Evolutionary conservation across 64 coral and sea anemone genomes (phyloP).

Genomic region (Anthopleura sola): DNA sequence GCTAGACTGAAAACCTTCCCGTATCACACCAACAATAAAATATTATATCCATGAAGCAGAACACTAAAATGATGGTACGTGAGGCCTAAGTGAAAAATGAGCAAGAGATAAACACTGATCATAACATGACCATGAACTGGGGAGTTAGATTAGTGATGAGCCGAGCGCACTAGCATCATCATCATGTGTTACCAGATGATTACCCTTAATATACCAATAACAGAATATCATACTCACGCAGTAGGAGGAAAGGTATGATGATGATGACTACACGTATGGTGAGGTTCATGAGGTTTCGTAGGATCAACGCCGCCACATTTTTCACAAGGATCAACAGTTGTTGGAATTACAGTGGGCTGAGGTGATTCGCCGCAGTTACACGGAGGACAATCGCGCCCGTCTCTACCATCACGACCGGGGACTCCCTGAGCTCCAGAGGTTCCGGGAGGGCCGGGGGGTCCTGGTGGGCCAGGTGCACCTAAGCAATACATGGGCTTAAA

Average conservation of each 20-base stretch:
- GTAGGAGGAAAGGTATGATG: background rate
- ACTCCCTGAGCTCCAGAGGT: slow-evolving; percentile 41
- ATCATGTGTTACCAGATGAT: too few relatives aligned
- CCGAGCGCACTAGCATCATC: too few relatives aligned
- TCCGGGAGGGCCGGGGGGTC: slow-evolving; percentile 41
- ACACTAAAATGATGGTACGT: too few relatives aligned
- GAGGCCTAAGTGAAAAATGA: too few relatives aligned
- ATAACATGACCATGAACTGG: too few relatives aligned
- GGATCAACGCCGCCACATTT: background rate
- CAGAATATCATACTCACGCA: background rate
- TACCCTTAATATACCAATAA: too few relatives aligned
- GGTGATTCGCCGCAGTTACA: slow-evolving; percentile 43
- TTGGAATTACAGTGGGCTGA: background rate
- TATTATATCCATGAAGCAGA: too few relatives aligned
- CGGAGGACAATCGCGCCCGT: slow-evolving; percentile 54
- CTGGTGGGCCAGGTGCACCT: slow-evolving; percentile 28
- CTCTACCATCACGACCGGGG: slow-evolving; percentile 58
- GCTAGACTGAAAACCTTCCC: too few relatives aligned
- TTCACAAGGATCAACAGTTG: background rate
- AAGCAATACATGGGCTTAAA: slow-evolving; percentile 17
- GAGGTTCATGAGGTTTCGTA: slow-evolving; percentile 14
- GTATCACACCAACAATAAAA: too few relatives aligned
- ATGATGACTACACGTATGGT: slow-evolving; percentile 19
- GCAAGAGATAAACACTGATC: too few relatives aligned
- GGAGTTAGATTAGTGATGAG: too few relatives aligned